Percentiles rank a stretch among this genome's conserved stretches.
Evolutionary conservation across 2,888 invertebrate species (phyloP).

Genomic region (Diarsia brunnea): DNA sequence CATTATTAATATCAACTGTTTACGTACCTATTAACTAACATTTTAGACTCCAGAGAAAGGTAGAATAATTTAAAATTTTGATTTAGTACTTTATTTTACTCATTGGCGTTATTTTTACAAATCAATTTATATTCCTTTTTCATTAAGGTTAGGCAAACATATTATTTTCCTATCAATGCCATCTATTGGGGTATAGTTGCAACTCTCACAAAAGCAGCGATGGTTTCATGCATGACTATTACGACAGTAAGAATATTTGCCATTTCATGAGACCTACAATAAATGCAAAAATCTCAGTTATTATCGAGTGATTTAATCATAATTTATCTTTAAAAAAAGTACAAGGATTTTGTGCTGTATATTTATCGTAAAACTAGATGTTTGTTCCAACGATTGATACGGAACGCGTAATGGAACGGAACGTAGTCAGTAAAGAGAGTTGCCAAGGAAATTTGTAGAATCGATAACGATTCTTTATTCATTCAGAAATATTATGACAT

Average conservation of each 20-base stretch:
- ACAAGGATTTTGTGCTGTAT: rapidly evolving
- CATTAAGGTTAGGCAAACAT: neutral
- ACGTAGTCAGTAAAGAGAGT: conserved; percentile 25
- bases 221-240: conserved; percentile 1
- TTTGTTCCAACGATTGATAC: neutral
- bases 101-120: neutral
- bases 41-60: neutral
- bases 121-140: neutral
- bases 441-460: conserved; percentile 36
- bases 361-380: too few species aligned
- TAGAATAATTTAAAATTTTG: neutral
- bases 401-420: conserved; percentile 28
- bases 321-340: neutral
- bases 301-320: neutral
- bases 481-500: neutral
- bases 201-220: neutral
- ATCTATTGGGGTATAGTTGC: conserved; percentile 44
- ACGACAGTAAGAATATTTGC: rapidly evolving
- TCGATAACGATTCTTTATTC: conserved; percentile 28
- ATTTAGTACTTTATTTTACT: neutral
- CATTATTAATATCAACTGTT: too few species aligned
- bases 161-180: conserved; percentile 3
- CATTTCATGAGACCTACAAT: neutral
- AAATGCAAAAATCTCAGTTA: neutral
- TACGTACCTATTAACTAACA: too few species aligned